These are phyloP conservation scores for Leucozona laternaria DNA, from an alignment of 2,888 invertebrate genomes.

Conservation along the genomic window DNA sequence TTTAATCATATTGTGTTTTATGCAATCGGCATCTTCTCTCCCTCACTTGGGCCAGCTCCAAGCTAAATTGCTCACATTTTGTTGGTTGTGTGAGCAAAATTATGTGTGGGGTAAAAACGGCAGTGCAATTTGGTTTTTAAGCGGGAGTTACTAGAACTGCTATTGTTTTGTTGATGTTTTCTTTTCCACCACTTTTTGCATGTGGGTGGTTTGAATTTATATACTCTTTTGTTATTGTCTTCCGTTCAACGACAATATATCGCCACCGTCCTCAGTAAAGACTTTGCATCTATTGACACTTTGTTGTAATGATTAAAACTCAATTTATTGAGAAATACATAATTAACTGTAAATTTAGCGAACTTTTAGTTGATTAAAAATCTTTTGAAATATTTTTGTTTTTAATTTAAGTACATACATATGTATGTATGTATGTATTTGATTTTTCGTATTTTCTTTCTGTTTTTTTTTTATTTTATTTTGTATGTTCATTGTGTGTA, in stretches of 20 bases:
- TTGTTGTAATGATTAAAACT: background rate
- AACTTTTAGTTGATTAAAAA: slow-evolving; percentile 4
- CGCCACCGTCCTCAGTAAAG: background rate
- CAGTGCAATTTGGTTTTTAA: slow-evolving; percentile 56
- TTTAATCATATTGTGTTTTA: slow-evolving; percentile 56
- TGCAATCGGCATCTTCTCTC: slow-evolving; percentile 66
- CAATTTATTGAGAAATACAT: background rate
- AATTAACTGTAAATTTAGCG: background rate
- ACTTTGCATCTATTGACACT: background rate
- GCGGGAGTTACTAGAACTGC: slow-evolving; percentile 53
- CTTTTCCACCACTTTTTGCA: slow-evolving; percentile 40
- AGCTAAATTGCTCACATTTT: slow-evolving; percentile 42
- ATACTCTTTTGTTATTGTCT: slow-evolving; percentile 41
- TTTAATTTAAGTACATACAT: background rate
- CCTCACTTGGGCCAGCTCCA: slow-evolving; percentile 27
- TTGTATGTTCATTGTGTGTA: background rate
- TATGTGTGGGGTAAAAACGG: slow-evolving; percentile 37
- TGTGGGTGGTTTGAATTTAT: slow-evolving; percentile 51
- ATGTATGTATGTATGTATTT: background rate
- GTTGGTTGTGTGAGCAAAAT: slow-evolving; percentile 20
- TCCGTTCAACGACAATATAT: background rate
- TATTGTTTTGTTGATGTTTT: slow-evolving; percentile 71
- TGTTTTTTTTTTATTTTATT: background rate
- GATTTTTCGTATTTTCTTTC: background rate
- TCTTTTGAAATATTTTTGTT: background rate